Conservation (phyloP, 2,888 invertebrate species). For the Drosophila meridiana region DNA sequence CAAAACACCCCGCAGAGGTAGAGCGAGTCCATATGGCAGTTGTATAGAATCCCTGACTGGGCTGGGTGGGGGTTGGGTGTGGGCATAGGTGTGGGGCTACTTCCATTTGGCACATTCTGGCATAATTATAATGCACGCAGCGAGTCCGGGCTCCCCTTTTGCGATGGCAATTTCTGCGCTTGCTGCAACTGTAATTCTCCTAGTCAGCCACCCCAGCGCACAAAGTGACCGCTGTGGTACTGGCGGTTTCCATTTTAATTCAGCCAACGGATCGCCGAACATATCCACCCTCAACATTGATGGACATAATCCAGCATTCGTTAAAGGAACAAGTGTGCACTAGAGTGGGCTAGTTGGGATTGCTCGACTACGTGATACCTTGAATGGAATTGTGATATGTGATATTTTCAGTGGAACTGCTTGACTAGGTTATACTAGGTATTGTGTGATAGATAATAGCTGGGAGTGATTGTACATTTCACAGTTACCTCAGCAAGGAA, state of each 20-base stretch:
- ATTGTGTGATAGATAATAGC: no score
- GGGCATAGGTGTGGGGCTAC: neutral
- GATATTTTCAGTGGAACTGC: neutral
- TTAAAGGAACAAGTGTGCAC: neutral
- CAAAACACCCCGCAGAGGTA: constrained; percentile 17
- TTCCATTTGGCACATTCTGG: constrained; percentile 60
- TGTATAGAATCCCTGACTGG: neutral
- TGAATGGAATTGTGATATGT: neutral
- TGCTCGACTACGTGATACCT: neutral
- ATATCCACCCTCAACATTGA: constrained; percentile 20
- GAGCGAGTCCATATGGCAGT: neutral
- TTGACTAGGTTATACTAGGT: neutral
- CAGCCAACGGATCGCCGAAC: constrained; percentile 27
- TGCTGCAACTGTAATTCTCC: constrained; percentile 31
- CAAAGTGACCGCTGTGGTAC: constrained; percentile 59
- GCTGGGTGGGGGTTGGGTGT: neutral
- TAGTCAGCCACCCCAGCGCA: constrained; percentile 17
- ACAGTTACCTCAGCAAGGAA: no score
- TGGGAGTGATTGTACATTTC: no score
- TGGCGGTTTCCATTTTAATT: constrained; percentile 55
- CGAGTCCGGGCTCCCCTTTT: constrained; percentile 16
- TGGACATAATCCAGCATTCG: constrained; percentile 28
- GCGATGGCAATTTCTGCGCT: constrained; percentile 20
- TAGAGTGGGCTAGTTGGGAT: neutral
- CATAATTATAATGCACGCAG: constrained; percentile 82